Evolutionary conservation across 2,797 vertebrate species (phyloP).

Genomic region (Gila robusta): DNA sequence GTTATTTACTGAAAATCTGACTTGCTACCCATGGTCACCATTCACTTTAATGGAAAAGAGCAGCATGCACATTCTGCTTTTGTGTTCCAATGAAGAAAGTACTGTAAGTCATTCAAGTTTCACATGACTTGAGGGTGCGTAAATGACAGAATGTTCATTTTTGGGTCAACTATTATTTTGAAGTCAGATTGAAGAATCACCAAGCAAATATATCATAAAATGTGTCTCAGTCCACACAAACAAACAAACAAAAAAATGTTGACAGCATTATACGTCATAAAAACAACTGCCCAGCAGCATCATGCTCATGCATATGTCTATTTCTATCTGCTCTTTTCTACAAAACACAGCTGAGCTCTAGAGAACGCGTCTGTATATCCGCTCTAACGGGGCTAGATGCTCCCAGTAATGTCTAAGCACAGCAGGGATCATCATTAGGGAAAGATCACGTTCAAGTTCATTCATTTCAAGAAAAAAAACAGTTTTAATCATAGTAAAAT

Average conservation of each 20-base stretch:
- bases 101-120: not conserved
- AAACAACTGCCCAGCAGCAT: constrained; percentile 18
- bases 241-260: not conserved
- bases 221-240: not conserved
- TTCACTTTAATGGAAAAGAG: not conserved
- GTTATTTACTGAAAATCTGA: not conserved
- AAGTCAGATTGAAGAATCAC: not conserved
- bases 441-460: constrained; percentile 12
- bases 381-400: not conserved
- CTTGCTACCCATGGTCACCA: not conserved
- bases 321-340: constrained; percentile 9
- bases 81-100: not conserved
- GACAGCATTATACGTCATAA: not conserved
- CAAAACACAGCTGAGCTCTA: constrained; percentile 32
- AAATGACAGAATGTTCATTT: not conserved
- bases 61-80: not conserved
- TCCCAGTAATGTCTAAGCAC: constrained; percentile 4
- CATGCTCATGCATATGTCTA: constrained; percentile 1
- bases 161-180: not conserved
- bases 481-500: not conserved
- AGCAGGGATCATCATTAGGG: constrained; percentile 31
- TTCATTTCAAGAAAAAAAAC: constrained; percentile 1
- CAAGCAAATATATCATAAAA: not conserved
- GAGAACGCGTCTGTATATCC: constrained; percentile 5
- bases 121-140: not conserved